Percentiles rank a stretch among this genome's conserved stretches.
Evolutionary conservation across 2,888 invertebrate species (phyloP).

Genomic region (Drosophila kambysellisi): DNA sequence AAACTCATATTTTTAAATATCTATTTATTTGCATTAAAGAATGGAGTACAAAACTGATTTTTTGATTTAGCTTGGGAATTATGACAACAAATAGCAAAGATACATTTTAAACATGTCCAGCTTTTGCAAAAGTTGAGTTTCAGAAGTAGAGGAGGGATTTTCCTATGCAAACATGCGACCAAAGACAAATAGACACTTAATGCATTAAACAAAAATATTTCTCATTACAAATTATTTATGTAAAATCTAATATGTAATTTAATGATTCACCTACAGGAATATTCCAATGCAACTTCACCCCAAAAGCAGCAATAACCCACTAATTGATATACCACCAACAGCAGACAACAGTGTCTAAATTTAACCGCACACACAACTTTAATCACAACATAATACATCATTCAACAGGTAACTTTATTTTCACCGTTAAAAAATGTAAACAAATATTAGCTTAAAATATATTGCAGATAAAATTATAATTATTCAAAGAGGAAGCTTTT

Average conservation of each 20-base stretch:
- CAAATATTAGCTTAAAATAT: slow-evolving; percentile 6
- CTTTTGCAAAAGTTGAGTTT: not conserved
- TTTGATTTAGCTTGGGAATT: slow-evolving; percentile 1
- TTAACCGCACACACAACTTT: not conserved
- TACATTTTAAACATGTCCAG: not conserved
- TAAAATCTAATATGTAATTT: not conserved
- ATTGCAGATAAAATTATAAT: slow-evolving; percentile 13
- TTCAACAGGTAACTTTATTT: slow-evolving; percentile 27
- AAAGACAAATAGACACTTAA: too few species aligned
- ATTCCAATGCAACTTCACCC: slow-evolving; percentile 73
- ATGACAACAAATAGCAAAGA: slow-evolving; percentile 11
- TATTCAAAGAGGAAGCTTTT: not conserved
- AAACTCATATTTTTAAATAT: slow-evolving; percentile 12
- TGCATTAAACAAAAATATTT: not conserved
- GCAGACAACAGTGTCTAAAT: not conserved
- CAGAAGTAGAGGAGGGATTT: not conserved
- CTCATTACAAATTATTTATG: not conserved
- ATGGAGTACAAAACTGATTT: slow-evolving; percentile 16
- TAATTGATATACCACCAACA: slow-evolving; percentile 7
- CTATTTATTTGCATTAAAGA: slow-evolving; percentile 43
- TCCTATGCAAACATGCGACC: not conserved
- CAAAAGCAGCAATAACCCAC: slow-evolving; percentile 30
- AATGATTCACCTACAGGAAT: slow-evolving; percentile 68
- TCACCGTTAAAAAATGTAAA: not conserved
- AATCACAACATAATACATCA: not conserved